Percentiles rank a stretch among this genome's conserved stretches.
These are phyloP conservation scores for Oceanodroma leucorhoa DNA, from an alignment of 2,797 vertebrate species.

Conservation along the genomic window DNA sequence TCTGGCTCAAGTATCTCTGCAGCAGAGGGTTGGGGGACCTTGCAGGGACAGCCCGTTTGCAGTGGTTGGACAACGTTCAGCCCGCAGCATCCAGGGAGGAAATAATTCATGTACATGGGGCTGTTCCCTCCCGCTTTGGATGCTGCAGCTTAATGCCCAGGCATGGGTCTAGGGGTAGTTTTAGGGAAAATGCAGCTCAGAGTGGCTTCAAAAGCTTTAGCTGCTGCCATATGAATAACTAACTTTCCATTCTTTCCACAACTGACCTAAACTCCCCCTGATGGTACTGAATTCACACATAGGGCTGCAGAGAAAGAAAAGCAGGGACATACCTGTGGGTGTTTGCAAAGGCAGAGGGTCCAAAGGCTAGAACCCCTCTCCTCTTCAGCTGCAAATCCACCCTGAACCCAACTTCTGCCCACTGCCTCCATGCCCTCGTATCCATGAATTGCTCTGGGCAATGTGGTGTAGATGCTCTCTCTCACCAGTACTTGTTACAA, in stretches of 20 bases:
- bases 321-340: not conserved
- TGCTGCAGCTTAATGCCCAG: not conserved
- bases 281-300: not conserved
- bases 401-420: not conserved
- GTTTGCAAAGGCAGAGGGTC: not conserved
- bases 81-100: not conserved
- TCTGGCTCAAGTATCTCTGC: not conserved
- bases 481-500: not conserved
- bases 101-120: accelerated
- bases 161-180: not conserved
- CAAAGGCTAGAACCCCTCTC: not conserved
- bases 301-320: not conserved
- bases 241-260: not conserved
- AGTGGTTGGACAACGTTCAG: not conserved
- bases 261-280: not conserved
- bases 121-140: not conserved
- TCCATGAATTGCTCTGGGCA: not conserved
- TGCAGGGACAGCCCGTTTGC: not conserved
- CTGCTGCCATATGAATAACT: not conserved
- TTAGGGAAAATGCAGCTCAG: not conserved
- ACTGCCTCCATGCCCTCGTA: not conserved
- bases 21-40: not conserved
- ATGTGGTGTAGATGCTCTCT: not conserved
- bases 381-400: not conserved
- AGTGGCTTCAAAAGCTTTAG: not conserved